Percentiles rank a stretch among this genome's conserved stretches.
Conservation (phyloP, 1,140 invertebrate genomes). For the Thaumetopoea pityocampa region DNA sequence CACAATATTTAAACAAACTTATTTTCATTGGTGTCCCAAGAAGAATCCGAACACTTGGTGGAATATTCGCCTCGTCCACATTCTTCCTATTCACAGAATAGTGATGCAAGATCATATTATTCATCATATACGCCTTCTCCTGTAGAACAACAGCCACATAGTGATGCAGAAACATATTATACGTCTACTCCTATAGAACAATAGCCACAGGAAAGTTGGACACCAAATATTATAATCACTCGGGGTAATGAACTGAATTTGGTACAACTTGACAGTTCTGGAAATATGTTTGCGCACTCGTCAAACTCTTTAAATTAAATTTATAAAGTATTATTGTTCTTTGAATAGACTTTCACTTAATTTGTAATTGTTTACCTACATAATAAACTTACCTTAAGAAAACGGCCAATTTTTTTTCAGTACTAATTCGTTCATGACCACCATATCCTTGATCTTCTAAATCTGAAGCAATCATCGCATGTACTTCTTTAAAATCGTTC, state of each 20-base stretch:
- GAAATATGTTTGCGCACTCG: too few species aligned
- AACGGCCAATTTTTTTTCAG: constrained; percentile 2
- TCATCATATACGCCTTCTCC: background rate
- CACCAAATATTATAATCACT: constrained; percentile 2
- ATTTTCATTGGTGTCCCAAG: constrained; percentile 7
- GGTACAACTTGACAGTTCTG: constrained; percentile 2
- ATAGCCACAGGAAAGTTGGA: constrained; percentile 1
- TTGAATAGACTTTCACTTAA: constrained; percentile 2
- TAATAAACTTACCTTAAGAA: constrained; percentile 4
- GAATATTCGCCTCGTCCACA: constrained; percentile 2
- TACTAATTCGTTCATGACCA: constrained; percentile 2
- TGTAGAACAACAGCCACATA: background rate
- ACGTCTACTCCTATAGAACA: constrained; percentile 1
- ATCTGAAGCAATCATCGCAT: constrained; percentile 3
- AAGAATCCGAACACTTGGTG: constrained; percentile 4
- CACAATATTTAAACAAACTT: constrained; percentile 7
- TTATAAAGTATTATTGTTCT: constrained; percentile 2
- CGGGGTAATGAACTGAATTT: too few species aligned
- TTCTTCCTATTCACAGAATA: constrained; percentile 2
- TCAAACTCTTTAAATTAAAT: constrained; percentile 1
- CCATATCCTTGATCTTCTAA: constrained; percentile 3
- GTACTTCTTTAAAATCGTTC: background rate
- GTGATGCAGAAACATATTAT: background rate
- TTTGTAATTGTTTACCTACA: constrained; percentile 2
- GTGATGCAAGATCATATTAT: background rate